Base-by-base conservation (phyloP, 1,140 invertebrate species). In the Drosophila obscura region DNA sequence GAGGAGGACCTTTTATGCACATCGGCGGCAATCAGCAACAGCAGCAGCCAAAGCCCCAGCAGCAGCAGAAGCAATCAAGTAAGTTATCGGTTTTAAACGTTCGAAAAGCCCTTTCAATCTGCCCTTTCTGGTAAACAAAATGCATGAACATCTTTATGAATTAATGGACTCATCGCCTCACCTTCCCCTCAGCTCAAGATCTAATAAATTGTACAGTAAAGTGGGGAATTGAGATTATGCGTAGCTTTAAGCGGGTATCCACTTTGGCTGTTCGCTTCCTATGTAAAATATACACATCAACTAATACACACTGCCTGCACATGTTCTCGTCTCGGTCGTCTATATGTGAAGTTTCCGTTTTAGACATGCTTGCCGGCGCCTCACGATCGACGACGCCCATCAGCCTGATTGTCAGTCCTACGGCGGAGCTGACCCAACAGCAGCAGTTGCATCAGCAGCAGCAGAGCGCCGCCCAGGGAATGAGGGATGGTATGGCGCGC, bases 391-490 rank as follows among this genome's bases (percentile, higher is more conserved):
- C 95, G 43, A 97, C 96, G 11, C 96, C 96, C 39, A 95, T 95
- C 28, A 94, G 94, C 57, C 92, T 95, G 60, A 89, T 95, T 87
- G 95, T 96, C 92, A 96, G 96, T 73, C 96, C 96, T 44, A 97
- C 96, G 4, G 94, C 95, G 62, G 97, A 98, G 92, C 95, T 97
- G 90, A 94, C 95, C 64, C 95, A 95, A 53, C 96, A 98, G 92
- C 94, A 94, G 79, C 91, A 84, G 84, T 88, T 92, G 64, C 87
- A 89, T 49, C 60, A 77, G 35, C 72, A 79, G 73, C 77, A 74
- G 58, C 90, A 77, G 43, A 76, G 84, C 71, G 46, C 73, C 45
- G 64, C 48, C 26, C 78, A 92, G 73, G 82, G 74, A 13, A 39
- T 39, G 35, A 11, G 35, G 11, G 35, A 39, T 75, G 90, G 82